Base-by-base conservation (phyloP, 2,888 invertebrate species). In the Dorcus hopei region DNA sequence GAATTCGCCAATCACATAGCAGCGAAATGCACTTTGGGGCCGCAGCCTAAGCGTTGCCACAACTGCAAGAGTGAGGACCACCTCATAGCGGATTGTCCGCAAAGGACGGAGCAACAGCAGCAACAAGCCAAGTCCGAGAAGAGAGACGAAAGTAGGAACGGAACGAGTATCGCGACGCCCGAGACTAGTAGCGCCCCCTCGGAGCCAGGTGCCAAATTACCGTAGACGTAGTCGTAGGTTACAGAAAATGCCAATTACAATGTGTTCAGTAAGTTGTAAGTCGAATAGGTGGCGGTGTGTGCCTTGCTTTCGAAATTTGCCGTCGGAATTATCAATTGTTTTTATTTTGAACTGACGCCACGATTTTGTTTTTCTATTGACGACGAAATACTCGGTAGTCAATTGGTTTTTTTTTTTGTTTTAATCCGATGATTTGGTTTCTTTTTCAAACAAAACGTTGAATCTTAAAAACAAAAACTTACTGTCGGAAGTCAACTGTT, bases 1-100 rank as follows among this genome's bases (percentile, higher is more conserved):
- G 92, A 93, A 78, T 93, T 94, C 74, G 91, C 93, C 50, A 94
- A 94, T 79, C 95, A 95, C 80, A 89, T 95, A 73, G 95, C 95
- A 38, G 90, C 93, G 39, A 93, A 93, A 77, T 95, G 95, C 79
- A 86, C 87, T 64, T 82, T 90, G 74, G 93, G 92, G 9, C 94
- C 94, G 52, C 90, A 93, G 80, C 94, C 94, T 70, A 95, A 95
- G 81, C 84, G 91, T 71, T 95, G 95, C 79, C 94, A 95, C 80
- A 86, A 88, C 75, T 95, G 95, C 79, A 93, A 93, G 77, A 87
- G 91, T 68, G 89, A 90, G 69, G 91, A 90, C 71, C 95, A 95
- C 79, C 83, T 95, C 58, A 90, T 95, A 61, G 94, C 93, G 33
- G 93, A 95, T 74, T 95, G 95, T 78, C 93, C 95, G 16, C 79